These are phyloP conservation scores for Cyanoliseus patagonus DNA, from an alignment of 2,113 vertebrate genomes.

Conservation along the genomic window DNA sequence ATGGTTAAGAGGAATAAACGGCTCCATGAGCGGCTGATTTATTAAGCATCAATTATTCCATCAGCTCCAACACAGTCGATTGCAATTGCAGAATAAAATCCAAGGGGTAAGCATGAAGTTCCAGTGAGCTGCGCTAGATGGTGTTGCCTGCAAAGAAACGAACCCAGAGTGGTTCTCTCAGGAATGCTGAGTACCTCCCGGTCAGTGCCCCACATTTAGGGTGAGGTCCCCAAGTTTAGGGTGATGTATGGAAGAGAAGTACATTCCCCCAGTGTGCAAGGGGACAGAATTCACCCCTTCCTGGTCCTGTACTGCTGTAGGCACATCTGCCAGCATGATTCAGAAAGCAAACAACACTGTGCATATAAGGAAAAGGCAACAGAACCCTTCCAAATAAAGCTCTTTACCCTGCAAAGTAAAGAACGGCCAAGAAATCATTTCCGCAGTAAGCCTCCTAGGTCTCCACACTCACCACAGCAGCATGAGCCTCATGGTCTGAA, in stretches of 20 bases:
- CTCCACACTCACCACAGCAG: not conserved
- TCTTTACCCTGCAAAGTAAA: not conserved
- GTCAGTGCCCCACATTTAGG: not conserved
- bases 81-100: not conserved
- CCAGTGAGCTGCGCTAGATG: not conserved
- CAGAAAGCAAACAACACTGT: not conserved
- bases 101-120: not conserved
- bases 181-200: not conserved
- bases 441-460: not conserved
- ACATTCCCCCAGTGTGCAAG: not conserved
- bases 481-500: fast-evolving
- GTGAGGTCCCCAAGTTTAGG: not conserved
- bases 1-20: not conserved
- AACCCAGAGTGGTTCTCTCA: fast-evolving
- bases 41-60: not conserved
- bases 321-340: not conserved
- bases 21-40: not conserved
- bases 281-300: not conserved
- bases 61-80: not conserved
- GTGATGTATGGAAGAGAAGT: not conserved
- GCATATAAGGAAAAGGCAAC: not conserved
- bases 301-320: not conserved
- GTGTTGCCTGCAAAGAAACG: slow-evolving; percentile 12
- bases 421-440: not conserved
- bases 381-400: not conserved